Evolutionary conservation across 2,113 vertebrate species (phyloP), one percentile per base, ranked within the genome.

Genomic region (Archocentrus centrarchus): DNA sequence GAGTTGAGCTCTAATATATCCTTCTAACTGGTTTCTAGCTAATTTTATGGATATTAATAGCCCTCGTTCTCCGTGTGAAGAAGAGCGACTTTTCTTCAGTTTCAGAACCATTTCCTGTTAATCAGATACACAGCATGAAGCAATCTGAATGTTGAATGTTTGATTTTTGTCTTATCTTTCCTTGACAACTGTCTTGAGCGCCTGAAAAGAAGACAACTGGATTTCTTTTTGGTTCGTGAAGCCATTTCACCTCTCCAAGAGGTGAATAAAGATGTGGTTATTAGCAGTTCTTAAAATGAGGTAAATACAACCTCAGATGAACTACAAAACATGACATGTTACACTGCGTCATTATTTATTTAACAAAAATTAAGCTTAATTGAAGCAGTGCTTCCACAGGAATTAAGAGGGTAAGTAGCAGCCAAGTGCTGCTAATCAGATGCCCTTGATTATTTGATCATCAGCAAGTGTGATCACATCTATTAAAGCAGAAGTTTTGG

Each of bases 1-100:
- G 17, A 60, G 50, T 24, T 78, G 24, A 62, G 14, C 58, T 37
- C 15, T 41, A 4, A 14, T 50, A 18, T 79, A 37, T 37, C 30
- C 3, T 63, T 77, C 18, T n/a, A 50, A 60, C 76, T 32, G 22
- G 24, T 30, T 77, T 44, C 24, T 6, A 47, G 22, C 24, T 77
- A 77, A 77, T 61, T 41, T 58, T 27, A 30, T 77, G 66, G 50
- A 32, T 77, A 77, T 77, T 59, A 77, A 61, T 60, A 47, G 17
- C 41, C 41, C 17, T 24, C 3, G 2, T 47, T 41, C 57, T 77
- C 37, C 60, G 58, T 5, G 15, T 17, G 39, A 60, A 24, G 39
- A 77, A 59, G 27, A 20, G 17, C n/a, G 4, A 61, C 39, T 60
- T 59, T 47, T 11, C 24, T 60, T 59, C 24, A 60, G 22, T 57